Conservation (phyloP, 2,888 invertebrate species). For the Leucoptera coffeella region DNA sequence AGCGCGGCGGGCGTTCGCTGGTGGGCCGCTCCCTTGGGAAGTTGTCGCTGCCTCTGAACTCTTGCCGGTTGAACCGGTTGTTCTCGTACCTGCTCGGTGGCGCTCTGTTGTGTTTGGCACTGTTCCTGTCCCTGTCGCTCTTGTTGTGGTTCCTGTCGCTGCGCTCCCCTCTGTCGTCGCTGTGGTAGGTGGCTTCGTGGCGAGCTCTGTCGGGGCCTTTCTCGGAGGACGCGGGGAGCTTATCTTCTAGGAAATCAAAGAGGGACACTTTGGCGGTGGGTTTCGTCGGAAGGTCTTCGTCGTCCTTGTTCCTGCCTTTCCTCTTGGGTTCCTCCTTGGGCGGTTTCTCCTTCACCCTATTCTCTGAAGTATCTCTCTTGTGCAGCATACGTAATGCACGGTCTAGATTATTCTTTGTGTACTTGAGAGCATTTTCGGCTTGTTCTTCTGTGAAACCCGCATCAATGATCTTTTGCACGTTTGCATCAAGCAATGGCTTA, state of each 20-base stretch:
- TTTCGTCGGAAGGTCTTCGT: conserved; percentile 58
- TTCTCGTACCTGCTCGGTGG: conserved; percentile 27
- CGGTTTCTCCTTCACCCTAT: conserved; percentile 31
- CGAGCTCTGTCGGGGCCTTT: conserved; percentile 17
- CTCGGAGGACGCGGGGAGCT: conserved; percentile 58
- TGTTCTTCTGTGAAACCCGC: conserved; percentile 73
- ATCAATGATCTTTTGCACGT: conserved; percentile 73
- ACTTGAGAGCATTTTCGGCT: conserved; percentile 65
- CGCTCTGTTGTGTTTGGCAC: conserved; percentile 22
- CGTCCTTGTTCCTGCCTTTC: conserved; percentile 45
- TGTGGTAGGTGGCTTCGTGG: conserved; percentile 6
- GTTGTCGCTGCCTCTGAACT: conserved; percentile 15
- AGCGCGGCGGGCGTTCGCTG: conserved; percentile 55
- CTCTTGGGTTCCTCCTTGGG: conserved; percentile 36
- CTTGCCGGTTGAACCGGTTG: conserved; percentile 16
- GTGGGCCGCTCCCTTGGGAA: conserved; percentile 23
- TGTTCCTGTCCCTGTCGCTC: conserved; percentile 23
- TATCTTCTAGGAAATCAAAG: conserved; percentile 78
- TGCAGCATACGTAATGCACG: conserved; percentile 63
- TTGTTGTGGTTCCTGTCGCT: conserved; percentile 10
- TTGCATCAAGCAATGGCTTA: conserved; percentile 64
- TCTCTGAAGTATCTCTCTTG: conserved; percentile 45
- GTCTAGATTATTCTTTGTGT: conserved; percentile 68
- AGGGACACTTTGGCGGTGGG: conserved; percentile 75
- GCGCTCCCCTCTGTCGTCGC: conserved; percentile 25